phyloP scores from a whole-genome alignment of 2,113 vertebrate genomes.

The Embiotoca jacksoni region DNA sequence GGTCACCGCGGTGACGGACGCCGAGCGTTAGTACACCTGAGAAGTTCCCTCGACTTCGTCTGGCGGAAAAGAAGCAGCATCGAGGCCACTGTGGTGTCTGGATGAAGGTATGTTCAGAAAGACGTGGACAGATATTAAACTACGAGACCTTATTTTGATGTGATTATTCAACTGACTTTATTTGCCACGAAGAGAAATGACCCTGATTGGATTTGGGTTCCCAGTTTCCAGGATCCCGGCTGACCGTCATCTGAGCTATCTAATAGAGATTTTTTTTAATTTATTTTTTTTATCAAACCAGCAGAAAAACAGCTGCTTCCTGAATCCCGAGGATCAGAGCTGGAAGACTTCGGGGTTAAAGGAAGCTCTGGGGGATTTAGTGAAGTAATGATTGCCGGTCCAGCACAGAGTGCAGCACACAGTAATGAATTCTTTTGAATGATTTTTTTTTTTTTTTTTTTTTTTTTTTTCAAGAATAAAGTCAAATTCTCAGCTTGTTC shows the following conservation, averaged over 20 bases:
- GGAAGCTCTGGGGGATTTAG: slow-evolving; percentile 5
- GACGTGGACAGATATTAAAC: neutral
- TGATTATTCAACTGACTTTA: slow-evolving; percentile 12
- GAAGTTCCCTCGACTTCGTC: neutral
- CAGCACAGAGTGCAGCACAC: neutral
- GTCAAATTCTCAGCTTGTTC: neutral
- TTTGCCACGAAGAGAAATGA: neutral
- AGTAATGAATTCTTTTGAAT: neutral
- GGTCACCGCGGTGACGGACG: slow-evolving; percentile 1
- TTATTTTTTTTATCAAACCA: slow-evolving; percentile 15
- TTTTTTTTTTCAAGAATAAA: neutral
- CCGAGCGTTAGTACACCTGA: neutral
- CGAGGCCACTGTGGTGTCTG: neutral
- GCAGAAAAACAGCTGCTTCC: neutral
- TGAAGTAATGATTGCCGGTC: neutral
- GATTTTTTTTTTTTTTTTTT: neutral
- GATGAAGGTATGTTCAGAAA: neutral
- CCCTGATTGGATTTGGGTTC: too few species aligned
- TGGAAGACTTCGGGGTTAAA: neutral
- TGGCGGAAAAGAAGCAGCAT: slow-evolving; percentile 11
- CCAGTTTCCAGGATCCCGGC: neutral
- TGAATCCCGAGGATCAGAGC: slow-evolving; percentile 9
- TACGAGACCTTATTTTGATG: neutral
- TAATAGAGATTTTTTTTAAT: slow-evolving; percentile 14
- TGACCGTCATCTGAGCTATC: slow-evolving; percentile 2